These are phyloP conservation scores for Serilophus lunatus DNA, from an alignment of 2,113 vertebrate genomes.

Conservation along the genomic window DNA sequence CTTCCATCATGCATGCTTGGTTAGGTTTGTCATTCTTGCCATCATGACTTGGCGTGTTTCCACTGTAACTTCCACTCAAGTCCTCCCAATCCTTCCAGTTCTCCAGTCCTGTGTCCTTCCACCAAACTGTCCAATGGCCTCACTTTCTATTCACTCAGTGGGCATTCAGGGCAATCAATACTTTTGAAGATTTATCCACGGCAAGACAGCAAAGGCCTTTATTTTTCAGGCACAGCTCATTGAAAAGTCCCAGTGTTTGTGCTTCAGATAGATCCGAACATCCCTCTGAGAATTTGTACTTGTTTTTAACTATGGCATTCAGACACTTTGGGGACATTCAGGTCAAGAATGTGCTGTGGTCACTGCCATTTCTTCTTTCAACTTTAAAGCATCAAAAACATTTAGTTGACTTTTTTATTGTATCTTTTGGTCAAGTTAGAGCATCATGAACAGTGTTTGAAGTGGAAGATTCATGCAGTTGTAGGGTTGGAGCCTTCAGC, in stretches of 20 bases:
- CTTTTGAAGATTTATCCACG: neutral
- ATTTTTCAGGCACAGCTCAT: neutral
- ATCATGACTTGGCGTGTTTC: neutral
- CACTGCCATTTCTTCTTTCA: neutral
- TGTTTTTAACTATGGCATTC: neutral
- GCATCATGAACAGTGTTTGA: neutral
- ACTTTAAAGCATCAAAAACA: neutral
- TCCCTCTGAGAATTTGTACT: neutral
- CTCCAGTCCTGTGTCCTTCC: neutral
- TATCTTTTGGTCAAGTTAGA: neutral
- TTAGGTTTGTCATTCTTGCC: neutral
- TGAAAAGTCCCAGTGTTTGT: neutral
- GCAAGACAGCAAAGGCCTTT: neutral
- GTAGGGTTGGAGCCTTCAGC: neutral
- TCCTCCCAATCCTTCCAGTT: neutral
- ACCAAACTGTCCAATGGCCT: rapidly evolving
- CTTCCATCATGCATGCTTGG: neutral
- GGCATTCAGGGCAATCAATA: neutral
- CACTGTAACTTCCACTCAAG: neutral
- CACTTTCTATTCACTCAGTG: neutral
- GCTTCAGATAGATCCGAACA: neutral
- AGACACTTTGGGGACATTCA: neutral
- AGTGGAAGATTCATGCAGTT: neutral
- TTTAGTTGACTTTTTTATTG: neutral
- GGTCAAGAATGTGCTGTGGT: neutral